Base-by-base conservation (phyloP, 2,888 invertebrate species). In the Synanthedon tipuliformis region DNA sequence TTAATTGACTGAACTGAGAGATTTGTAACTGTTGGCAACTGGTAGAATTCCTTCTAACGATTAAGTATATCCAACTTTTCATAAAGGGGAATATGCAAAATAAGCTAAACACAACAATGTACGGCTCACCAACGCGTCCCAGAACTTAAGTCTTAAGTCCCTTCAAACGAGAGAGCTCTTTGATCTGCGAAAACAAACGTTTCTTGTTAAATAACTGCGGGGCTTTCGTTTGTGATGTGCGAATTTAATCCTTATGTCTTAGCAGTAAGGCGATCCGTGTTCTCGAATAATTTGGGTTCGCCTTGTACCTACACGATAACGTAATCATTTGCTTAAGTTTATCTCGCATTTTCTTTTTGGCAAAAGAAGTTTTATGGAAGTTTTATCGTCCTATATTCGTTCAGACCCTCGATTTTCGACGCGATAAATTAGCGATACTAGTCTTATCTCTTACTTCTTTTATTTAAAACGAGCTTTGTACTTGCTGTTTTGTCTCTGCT, bases 41-140 rank as follows among this genome's bases (percentile, higher is more conserved):
- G 23, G 13, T 13, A 41, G 7, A 45, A 45, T 45, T 45, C 13
- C 41, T n/a, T 48, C 41, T 52, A 57, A 54, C 62, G 53, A 59
- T 60, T 57, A 56, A 55, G 49, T 55, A 57, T 41, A 23, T 49
- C 45, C 11, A 12, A 45, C 45, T n/a, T 45, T 13, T 45, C 45
- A n/a, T 45, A 45, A 13, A 45, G 45, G 13, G 45, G 45, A 45
- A 45, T 45, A 45, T 45, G 45, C 45, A 45, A 45, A 45, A 45
- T 45, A 13, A 45, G 45, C 45, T 45, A 15, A n/a, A 45, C 34
- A 45, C 13, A 45, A 45, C 45, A 45, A 45, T 45, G 12, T 45
- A 45, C 13, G 45, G n/a, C 13, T 45, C 15, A 45, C 45, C 45
- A 45, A 45, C 45, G 15, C 45, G 45, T 12, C 45, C 45, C 15